phyloP scores from a whole-genome alignment of 1,140 invertebrate genomes.

The Drosophila santomea region DNA sequence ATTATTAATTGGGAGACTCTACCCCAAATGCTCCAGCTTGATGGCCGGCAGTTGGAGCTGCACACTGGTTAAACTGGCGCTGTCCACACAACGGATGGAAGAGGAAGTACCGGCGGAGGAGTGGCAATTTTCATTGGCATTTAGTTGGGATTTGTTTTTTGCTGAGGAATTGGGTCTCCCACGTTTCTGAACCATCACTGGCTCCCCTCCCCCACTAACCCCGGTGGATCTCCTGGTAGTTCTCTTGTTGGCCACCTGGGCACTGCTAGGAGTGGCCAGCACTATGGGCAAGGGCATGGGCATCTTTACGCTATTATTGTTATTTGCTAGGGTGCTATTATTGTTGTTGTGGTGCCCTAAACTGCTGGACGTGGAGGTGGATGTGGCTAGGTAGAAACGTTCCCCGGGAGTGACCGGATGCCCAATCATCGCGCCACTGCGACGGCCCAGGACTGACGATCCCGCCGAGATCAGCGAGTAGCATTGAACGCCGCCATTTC shows the following conservation, averaged over 20 bases:
- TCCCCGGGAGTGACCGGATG: constrained; percentile 39
- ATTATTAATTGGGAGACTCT: constrained; percentile 2
- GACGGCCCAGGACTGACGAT: constrained; percentile 16
- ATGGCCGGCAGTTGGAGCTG: constrained; percentile 60
- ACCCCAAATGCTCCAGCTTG: constrained; percentile 65
- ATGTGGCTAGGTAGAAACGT: constrained; percentile 44
- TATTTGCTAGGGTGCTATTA: constrained; percentile 48
- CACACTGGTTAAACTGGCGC: constrained; percentile 54
- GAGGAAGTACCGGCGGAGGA: constrained; percentile 28
- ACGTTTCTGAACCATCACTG: constrained; percentile 7
- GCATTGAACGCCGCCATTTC: constrained; percentile 18
- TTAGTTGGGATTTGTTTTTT: neutral
- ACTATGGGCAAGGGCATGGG: constrained; percentile 57
- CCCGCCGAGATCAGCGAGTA: constrained; percentile 48
- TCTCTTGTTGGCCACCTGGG: constrained; percentile 12
- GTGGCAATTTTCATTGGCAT: neutral
- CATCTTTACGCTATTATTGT: constrained; percentile 57
- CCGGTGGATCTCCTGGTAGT: constrained; percentile 18
- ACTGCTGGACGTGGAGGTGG: constrained; percentile 1
- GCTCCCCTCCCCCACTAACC: neutral
- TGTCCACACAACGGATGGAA: constrained; percentile 61
- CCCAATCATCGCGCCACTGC: constrained; percentile 14
- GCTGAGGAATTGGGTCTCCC: neutral
- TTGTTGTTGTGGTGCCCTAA: constrained; percentile 30
- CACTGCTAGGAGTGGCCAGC: constrained; percentile 30